Conservation (phyloP, 1,140 invertebrate genomes). For the Acromyrmex echinatior region DNA sequence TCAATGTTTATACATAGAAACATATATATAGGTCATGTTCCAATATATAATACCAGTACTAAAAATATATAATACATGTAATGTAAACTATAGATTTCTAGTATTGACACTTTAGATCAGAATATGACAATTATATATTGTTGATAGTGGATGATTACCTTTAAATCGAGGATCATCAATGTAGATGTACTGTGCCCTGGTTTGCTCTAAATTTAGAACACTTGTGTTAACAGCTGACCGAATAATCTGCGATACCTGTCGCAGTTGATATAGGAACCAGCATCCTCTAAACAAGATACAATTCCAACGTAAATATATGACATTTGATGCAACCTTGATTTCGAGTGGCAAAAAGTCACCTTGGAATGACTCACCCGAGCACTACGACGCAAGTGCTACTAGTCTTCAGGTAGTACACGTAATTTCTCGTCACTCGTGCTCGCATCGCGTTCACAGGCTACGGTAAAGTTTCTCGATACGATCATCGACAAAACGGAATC, state of each 20-base stretch:
- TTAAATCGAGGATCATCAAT: constrained; percentile 84
- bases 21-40: no score
- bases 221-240: constrained; percentile 79
- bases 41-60: no score
- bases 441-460: constrained; percentile 52
- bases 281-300: constrained; percentile 76
- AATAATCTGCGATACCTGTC: constrained; percentile 79
- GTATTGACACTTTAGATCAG: no score
- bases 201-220: constrained; percentile 81
- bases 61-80: no score
- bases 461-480: not conserved
- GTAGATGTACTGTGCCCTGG: constrained; percentile 84
- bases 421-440: constrained; percentile 66
- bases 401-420: constrained; percentile 80
- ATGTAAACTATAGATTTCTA: no score
- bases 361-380: constrained; percentile 78
- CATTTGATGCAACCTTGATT: not conserved
- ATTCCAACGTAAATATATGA: not conserved
- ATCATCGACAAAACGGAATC: not conserved
- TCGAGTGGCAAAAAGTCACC: not conserved
- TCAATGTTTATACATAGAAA: not conserved
- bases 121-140: no score
- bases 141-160: constrained; percentile 72
- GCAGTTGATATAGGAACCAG: constrained; percentile 83
- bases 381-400: constrained; percentile 78